These are phyloP conservation scores for Corythoichthys intestinalis DNA, from an alignment of 2,113 vertebrate species.

Conservation along the genomic window DNA sequence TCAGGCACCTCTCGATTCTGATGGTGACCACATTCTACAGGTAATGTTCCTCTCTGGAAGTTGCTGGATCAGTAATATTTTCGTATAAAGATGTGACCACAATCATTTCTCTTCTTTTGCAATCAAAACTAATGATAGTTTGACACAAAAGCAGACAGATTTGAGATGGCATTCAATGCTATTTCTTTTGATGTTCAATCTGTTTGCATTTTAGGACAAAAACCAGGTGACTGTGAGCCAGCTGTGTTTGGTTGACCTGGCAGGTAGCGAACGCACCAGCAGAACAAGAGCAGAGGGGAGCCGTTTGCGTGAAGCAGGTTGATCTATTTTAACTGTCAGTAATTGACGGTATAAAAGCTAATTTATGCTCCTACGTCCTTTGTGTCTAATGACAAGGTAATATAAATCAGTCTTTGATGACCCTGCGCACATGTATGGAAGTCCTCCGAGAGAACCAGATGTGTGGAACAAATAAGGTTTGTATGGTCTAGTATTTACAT, in stretches of 20 bases:
- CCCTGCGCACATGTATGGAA: slow-evolving; percentile 90
- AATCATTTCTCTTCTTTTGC: neutral
- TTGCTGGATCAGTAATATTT: neutral
- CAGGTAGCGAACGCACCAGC: slow-evolving; percentile 92
- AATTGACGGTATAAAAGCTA: neutral
- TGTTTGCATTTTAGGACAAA: slow-evolving; percentile 76
- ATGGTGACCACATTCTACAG: slow-evolving; percentile 92
- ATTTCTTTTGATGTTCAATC: neutral
- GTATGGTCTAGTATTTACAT: neutral
- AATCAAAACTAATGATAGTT: neutral
- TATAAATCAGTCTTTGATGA: slow-evolving; percentile 97
- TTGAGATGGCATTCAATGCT: neutral
- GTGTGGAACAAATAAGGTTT: slow-evolving; percentile 89
- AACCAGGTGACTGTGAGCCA: slow-evolving; percentile 89
- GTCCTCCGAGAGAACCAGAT: slow-evolving; percentile 92
- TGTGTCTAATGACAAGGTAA: slow-evolving; percentile 76
- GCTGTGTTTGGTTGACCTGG: slow-evolving; percentile 91
- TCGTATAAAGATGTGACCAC: neutral
- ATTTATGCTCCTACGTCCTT: neutral
- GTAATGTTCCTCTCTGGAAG: slow-evolving; percentile 50
- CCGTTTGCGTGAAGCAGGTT: slow-evolving; percentile 88
- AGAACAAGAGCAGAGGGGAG: slow-evolving; percentile 91
- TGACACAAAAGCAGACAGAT: neutral
- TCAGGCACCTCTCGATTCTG: slow-evolving; percentile 90
- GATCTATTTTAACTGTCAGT: slow-evolving; percentile 1